Percentiles rank a stretch among this genome's conserved stretches.
These are phyloP conservation scores for Ciconia boyciana DNA, from an alignment of 2,113 vertebrate genomes.

Conservation along the genomic window DNA sequence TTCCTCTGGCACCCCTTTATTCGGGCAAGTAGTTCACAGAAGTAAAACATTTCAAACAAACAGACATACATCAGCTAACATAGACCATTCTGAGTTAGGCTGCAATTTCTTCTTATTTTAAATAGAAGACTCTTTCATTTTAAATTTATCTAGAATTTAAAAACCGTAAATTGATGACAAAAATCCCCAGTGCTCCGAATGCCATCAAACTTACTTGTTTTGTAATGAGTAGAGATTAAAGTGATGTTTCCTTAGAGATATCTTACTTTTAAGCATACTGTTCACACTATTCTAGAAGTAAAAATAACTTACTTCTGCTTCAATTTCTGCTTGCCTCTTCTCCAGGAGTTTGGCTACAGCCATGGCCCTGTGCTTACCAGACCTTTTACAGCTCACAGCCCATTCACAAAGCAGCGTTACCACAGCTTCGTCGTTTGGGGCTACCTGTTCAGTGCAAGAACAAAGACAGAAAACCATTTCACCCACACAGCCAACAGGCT, in stretches of 20 bases:
- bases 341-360: conserved; percentile 74
- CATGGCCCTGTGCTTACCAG: conserved; percentile 75
- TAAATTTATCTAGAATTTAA: not conserved
- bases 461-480: not conserved
- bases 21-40: not conserved
- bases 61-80: not conserved
- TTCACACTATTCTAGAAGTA: not conserved
- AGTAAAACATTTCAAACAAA: not conserved
- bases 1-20: not conserved
- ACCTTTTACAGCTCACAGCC: conserved; percentile 75
- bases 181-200: not conserved
- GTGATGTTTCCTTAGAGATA: not conserved
- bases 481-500: not conserved
- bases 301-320: conserved; percentile 69
- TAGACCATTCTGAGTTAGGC: not conserved
- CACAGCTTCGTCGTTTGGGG: conserved; percentile 62
- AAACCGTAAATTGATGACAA: not conserved
- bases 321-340: conserved; percentile 75
- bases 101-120: not conserved
- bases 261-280: not conserved
- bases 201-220: not conserved
- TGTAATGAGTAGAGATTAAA: not conserved
- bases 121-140: not conserved
- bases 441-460: conserved; percentile 25
- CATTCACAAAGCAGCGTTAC: conserved; percentile 73